These are phyloP conservation scores for Creontiades dilutus DNA, from an alignment of 2,888 invertebrate species.

Conservation along the genomic window DNA sequence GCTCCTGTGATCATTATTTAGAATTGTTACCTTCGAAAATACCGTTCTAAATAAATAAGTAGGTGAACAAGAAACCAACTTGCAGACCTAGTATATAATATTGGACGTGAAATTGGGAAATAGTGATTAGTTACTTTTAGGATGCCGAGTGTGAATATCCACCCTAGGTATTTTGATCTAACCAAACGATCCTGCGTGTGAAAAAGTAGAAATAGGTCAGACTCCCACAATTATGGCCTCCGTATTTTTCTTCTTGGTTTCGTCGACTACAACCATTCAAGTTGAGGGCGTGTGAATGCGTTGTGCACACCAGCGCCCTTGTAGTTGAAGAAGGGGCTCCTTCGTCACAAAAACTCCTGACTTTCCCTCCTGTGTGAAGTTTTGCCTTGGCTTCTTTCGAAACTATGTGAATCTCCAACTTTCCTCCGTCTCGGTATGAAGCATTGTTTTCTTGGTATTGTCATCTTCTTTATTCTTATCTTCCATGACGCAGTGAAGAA, in stretches of 20 bases:
- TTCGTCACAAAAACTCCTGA: constrained; percentile 28
- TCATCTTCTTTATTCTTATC: constrained; percentile 24
- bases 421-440: constrained; percentile 13
- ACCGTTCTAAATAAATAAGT: no score
- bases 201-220: background rate
- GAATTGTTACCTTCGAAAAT: no score
- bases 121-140: no score
- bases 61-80: no score
- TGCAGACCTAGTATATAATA: no score
- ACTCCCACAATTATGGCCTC: background rate
- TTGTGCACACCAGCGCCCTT: constrained; percentile 35
- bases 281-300: constrained; percentile 30
- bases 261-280: background rate
- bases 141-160: no score
- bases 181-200: no score
- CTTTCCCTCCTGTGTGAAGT: constrained; percentile 58
- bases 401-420: constrained; percentile 59
- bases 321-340: constrained; percentile 8
- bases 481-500: background rate
- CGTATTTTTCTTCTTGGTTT: background rate
- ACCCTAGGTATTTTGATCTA: no score
- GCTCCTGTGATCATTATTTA: no score
- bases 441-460: constrained; percentile 39
- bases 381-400: constrained; percentile 47
- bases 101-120: no score